Evolutionary conservation across 2,797 vertebrate species (phyloP).

Genomic region (Pteronotus mesoamericanus): DNA sequence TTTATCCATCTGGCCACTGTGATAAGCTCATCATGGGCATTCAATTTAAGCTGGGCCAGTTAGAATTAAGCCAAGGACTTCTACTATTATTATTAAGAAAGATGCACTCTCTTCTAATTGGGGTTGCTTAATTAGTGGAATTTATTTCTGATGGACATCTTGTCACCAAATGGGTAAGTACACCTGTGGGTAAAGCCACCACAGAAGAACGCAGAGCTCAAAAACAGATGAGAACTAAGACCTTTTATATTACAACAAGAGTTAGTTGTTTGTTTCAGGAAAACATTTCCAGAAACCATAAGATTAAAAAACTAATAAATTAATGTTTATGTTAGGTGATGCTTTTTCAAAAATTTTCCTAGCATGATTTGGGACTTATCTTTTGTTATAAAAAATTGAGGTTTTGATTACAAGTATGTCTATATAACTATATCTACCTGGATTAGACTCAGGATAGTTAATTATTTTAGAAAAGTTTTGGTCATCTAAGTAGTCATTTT

Average conservation of each 20-base stretch:
- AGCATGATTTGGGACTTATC: not conserved
- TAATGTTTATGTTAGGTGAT: not conserved
- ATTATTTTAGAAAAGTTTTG: slow-evolving; percentile 27
- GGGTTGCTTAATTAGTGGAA: not conserved
- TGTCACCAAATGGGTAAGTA: not conserved
- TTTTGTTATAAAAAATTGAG: not conserved
- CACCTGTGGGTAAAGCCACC: not conserved
- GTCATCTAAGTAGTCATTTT: not conserved
- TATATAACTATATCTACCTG: not conserved
- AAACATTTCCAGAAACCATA: not conserved
- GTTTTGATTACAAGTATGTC: not conserved
- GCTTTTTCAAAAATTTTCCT: not conserved
- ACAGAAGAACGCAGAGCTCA: not conserved
- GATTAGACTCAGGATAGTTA: not conserved
- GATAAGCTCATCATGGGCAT: not conserved
- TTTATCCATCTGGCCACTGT: not conserved
- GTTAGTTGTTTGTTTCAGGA: not conserved
- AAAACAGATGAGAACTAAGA: not conserved
- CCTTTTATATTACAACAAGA: not conserved
- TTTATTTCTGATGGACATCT: not conserved
- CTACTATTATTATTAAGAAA: not conserved
- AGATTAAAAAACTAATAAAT: not conserved
- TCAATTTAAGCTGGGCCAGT: not conserved
- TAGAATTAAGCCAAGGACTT: not conserved
- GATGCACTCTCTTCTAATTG: not conserved